Evolutionary conservation across 2,797 vertebrate species (phyloP).

Genomic region (Rhynchotus rufescens): DNA sequence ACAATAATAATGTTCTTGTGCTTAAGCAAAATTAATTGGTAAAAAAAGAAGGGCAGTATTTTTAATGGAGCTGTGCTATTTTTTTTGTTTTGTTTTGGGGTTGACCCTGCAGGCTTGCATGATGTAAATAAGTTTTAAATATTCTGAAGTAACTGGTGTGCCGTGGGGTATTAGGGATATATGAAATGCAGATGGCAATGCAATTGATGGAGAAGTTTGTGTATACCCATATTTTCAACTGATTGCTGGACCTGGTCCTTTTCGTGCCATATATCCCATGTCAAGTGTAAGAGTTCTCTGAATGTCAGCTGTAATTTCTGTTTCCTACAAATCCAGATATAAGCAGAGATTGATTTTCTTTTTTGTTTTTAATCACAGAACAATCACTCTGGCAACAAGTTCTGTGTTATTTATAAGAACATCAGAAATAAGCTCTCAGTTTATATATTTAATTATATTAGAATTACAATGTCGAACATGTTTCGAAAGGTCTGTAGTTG

Average conservation of each 20-base stretch:
- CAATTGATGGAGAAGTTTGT: background rate
- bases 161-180: background rate
- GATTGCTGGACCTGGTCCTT: background rate
- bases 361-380: background rate
- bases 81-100: background rate
- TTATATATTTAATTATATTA: background rate
- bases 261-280: background rate
- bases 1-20: background rate
- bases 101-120: background rate
- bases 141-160: background rate
- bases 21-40: background rate
- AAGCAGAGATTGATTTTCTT: background rate
- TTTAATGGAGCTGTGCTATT: background rate
- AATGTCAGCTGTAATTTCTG: background rate
- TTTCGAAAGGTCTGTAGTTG: background rate
- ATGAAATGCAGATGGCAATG: background rate
- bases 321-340: background rate
- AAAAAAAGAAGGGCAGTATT: background rate
- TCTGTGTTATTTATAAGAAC: background rate
- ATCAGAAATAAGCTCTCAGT: background rate
- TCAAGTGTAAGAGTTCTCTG: background rate
- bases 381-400: background rate
- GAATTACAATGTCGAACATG: background rate
- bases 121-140: background rate
- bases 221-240: background rate